Evolutionary conservation across 64 coral and sea anemone genomes (phyloP), one percentile per base, ranked within the genome.

Genomic region (Dendronephthya gigantea): DNA sequence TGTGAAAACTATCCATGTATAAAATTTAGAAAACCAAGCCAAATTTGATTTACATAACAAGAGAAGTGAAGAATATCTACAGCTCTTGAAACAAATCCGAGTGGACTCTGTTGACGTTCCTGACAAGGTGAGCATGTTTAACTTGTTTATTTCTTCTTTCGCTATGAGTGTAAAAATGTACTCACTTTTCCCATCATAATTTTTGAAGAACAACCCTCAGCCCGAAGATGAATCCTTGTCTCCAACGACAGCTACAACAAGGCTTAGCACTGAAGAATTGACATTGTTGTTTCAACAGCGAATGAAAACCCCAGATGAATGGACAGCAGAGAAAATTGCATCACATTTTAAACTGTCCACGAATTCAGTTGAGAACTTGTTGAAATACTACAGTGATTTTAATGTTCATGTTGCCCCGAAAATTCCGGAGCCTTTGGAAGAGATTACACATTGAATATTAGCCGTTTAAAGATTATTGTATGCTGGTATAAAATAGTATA

Each of bases 311-410:
- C 72, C 72, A 15, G 36, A 79, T 9, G 72, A 33, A 79, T 79
- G 72, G 72, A 79, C 14, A 8, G 28, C 34, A 79, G 36, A 15
- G 37, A 79, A 79, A 9, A 34, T 79, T 14, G 72, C 72, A 35
- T 19, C 72, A 15, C 72, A 79, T 79, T 79, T 79, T 79, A 39
- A 79, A 15, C 30, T 79, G 32, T 33, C 72, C 36, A 0, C 4
- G 1, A 79, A 79, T 28, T 36, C 72, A 35, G 72, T 79, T 12
- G 72, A 79, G 36, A 79, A 79, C 22, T 2, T 79, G 2, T 34
- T 79, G 9, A 79, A 79, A 79, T 79, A 79, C 36, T 79, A 79
- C 8, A 39, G 72, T 34, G 72, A 79, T 39, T 79, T 79, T 79
- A 13, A 79, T 39, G 29, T 79, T 36, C 32, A 79, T 12, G 29